Evolutionary conservation across 1,140 invertebrate species (phyloP).

Genomic region (Triops longicaudatus): DNA sequence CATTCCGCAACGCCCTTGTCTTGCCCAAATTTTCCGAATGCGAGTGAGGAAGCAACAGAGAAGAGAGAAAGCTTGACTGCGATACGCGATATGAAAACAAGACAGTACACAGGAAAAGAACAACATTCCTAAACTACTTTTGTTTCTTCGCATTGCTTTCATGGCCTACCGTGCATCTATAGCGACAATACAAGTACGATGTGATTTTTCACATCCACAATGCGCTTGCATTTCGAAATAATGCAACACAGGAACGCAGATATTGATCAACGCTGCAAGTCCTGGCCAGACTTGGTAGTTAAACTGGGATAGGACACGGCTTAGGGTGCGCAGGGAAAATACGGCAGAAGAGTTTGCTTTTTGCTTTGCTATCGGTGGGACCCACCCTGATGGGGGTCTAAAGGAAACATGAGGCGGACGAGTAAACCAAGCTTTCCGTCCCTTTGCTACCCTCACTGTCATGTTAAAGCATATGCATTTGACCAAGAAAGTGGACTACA

Average conservation of each 20-base stretch:
- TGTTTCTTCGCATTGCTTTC: background rate
- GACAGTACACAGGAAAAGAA: background rate
- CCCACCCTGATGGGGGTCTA: background rate
- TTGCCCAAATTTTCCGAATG: background rate
- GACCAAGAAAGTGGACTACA: background rate
- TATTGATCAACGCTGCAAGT: background rate
- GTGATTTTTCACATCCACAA: background rate
- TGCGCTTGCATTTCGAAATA: background rate
- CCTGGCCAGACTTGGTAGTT: background rate
- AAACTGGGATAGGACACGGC: background rate
- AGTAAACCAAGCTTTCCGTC: background rate
- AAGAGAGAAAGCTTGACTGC: slow-evolving; percentile 4
- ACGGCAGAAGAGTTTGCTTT: background rate
- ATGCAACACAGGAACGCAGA: background rate
- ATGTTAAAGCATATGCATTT: background rate
- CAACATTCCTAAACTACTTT: background rate
- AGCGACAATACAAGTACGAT: background rate
- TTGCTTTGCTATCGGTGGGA: background rate
- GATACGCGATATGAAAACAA: background rate
- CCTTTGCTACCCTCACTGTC: background rate
- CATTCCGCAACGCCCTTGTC: slow-evolving; percentile 13
- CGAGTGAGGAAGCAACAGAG: background rate
- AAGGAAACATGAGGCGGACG: background rate
- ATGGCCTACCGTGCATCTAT: background rate
- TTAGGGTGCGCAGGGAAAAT: background rate